Base-by-base conservation (phyloP, 2,797 vertebrate species). In the Oophaga sylvatica region DNA sequence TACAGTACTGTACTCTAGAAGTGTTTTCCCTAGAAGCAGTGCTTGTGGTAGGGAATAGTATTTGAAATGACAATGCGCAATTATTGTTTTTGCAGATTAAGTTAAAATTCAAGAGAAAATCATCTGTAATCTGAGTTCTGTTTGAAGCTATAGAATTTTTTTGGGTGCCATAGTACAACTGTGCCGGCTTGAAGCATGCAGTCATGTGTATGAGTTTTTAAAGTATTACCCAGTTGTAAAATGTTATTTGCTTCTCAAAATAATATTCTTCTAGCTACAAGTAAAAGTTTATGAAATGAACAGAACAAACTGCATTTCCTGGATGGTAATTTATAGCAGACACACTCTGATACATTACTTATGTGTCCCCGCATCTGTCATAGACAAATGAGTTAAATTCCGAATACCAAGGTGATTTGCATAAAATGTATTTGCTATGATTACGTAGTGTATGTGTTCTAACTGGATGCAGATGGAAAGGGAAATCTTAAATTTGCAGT, bases 401-500 rank as follows among this genome's bases (percentile, higher is more conserved):
- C 57, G 56, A 81, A 82, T 67, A 73, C 67, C 45, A 48, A 82
- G 45, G 59, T 82, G 60, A 67, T 87, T 83, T 87, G 60, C 86
- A 87, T 87, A 67, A 87, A 87, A 83, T 77, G 63, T 56, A 78
- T 83, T 83, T 79, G 86, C 86, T 56, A 76, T 87, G 82, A 87
- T 87, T 87, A 71, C 71, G 67, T 62, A 41, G 68, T 81, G 85
- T 65, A 82, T 57, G 48, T 78, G 20, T 56, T 77, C 70, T 60
- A 82, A 83, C 57, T 75, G 53, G 73, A 87, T 78, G 73, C 71
- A 81, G 86, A 83, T 29, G 75, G 73, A 83, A 87, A 71, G 86
- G n/a, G 67, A 87, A 87, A 83, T 87, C 81, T 87, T 87, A 79
- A 60, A 78, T 83, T 83, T 83, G 83, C 62, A 12, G 73, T 87